These are phyloP conservation scores for Danionella cerebrum DNA, from an alignment of 2,113 vertebrate genomes.

Conservation along the genomic window DNA sequence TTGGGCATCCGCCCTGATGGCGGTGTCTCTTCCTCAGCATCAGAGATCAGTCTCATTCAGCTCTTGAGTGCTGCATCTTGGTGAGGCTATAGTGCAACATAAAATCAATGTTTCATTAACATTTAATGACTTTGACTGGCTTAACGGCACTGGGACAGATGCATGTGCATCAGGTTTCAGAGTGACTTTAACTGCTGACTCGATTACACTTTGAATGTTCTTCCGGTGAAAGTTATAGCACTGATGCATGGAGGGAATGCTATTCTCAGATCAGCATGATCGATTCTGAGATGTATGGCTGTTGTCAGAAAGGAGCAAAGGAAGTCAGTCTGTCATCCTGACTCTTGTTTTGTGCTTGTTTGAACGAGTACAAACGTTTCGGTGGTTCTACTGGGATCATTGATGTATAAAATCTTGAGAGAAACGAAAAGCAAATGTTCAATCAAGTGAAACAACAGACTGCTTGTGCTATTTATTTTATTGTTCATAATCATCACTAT, in stretches of 20 bases:
- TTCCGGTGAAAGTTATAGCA: slow-evolving; percentile 3
- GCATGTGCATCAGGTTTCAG: slow-evolving; percentile 51
- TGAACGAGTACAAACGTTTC: no score
- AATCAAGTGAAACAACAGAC: slow-evolving; percentile 38
- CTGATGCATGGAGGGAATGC: neutral
- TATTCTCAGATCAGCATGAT: slow-evolving; percentile 18
- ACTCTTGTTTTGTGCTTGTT: neutral
- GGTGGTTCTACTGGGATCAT: no score
- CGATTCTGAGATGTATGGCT: neutral
- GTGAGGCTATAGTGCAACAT: slow-evolving; percentile 61
- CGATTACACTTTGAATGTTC: slow-evolving; percentile 24
- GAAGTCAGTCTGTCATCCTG: neutral
- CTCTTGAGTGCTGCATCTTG: slow-evolving; percentile 54
- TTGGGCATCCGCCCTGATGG: slow-evolving; percentile 53
- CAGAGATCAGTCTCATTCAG: slow-evolving; percentile 50
- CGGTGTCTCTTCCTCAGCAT: slow-evolving; percentile 62
- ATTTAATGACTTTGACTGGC: slow-evolving; percentile 68
- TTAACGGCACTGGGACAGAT: slow-evolving; percentile 69
- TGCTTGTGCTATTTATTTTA: slow-evolving; percentile 77
- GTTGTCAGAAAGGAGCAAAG: neutral
- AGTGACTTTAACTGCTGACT: slow-evolving; percentile 37
- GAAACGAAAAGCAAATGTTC: neutral
- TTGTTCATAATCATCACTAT: slow-evolving; percentile 54
- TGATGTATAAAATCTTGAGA: no score
- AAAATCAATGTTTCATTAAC: slow-evolving; percentile 78